Evolutionary conservation across 2,888 invertebrate species (phyloP), one percentile per base, ranked within the genome.

Genomic region (Agonopterix arenella): DNA sequence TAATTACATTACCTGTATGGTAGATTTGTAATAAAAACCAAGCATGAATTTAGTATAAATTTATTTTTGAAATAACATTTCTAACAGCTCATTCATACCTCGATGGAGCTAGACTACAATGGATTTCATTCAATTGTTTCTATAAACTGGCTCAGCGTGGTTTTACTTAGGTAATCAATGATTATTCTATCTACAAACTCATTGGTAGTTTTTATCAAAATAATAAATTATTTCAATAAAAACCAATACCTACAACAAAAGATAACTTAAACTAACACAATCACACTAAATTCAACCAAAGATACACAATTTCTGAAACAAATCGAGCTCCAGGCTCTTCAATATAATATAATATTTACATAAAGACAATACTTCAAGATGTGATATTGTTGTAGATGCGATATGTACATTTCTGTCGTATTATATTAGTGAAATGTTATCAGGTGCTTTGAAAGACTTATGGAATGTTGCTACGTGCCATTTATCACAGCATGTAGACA

Each of bases 61-160:
- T 80, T 80, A 80, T 77, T 70, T 65, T 64, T 67, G 67, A 65
- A 71, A 70, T 73, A 80, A 78, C 77, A 75, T 76, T 72, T 67
- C 73, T 73, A 73, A 64, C 61, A 71, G 73, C 73, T 76, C 70
- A 61, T 67, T 70, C 64, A 63, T 58, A 63, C 40, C 40, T 40
- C 40, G 56, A 64, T 56, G 59, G 74, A 73, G 70, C 73, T 71
- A 66, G 57, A 66, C 71, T 48, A 37, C 28, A 10, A 68, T 60
- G 60, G 64, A 53, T 61, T 63, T 61, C 54, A 55, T 65, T 59
- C 58, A 56, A 58, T 53, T 36, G n/a, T n/a, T 66, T 58, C 50
- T 48, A 52, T 64, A 60, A 58, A 62, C 50, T 63, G 58, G 52
- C 53, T 63, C 58, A 60, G 62, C 53, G 53, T 50, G 49, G 55